Evolutionary conservation across 1,140 invertebrate genomes (phyloP).

Genomic region (Drosophila parvula): DNA sequence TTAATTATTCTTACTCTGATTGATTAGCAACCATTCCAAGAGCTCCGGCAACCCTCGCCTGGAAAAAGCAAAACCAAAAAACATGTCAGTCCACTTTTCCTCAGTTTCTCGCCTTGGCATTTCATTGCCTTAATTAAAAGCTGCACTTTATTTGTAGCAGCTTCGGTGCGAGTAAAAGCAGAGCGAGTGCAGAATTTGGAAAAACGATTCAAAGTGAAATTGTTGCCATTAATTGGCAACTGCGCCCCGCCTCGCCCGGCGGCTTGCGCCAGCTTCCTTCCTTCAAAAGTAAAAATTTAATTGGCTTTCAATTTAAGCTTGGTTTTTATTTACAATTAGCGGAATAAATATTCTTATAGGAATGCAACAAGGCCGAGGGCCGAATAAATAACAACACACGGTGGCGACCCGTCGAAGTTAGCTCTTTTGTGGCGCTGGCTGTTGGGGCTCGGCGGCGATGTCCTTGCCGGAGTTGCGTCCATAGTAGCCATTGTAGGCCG

Average conservation of each 20-base stretch:
- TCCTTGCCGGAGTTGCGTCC: constrained; percentile 79
- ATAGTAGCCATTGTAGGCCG: constrained; percentile 89
- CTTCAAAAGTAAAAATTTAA: background rate
- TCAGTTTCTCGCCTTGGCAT: constrained; percentile 71
- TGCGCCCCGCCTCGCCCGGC: constrained; percentile 1
- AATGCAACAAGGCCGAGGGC: constrained; percentile 57
- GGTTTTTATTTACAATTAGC: constrained; percentile 74
- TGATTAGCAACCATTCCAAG: constrained; percentile 11
- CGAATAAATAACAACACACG: constrained; percentile 65
- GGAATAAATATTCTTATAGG: constrained; percentile 80
- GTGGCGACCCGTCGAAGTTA: constrained; percentile 26
- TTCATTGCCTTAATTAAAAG: constrained; percentile 81
- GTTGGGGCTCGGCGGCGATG: constrained; percentile 65
- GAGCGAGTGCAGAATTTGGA: constrained; percentile 60
- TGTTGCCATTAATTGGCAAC: constrained; percentile 65
- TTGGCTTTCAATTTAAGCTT: constrained; percentile 48
- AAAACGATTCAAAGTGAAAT: constrained; percentile 71
- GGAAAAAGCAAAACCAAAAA: constrained; percentile 55
- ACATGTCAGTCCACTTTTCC: constrained; percentile 77
- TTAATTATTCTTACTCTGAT: constrained; percentile 5
- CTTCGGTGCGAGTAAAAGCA: constrained; percentile 59
- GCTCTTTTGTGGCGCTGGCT: constrained; percentile 50
- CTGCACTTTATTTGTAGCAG: constrained; percentile 74
- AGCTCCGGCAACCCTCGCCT: constrained; percentile 45
- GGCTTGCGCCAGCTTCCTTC: constrained; percentile 8